Evolutionary conservation across 1,140 invertebrate genomes (phyloP), one percentile per base, ranked within the genome.

Genomic region (Ridgeia piscesae): DNA sequence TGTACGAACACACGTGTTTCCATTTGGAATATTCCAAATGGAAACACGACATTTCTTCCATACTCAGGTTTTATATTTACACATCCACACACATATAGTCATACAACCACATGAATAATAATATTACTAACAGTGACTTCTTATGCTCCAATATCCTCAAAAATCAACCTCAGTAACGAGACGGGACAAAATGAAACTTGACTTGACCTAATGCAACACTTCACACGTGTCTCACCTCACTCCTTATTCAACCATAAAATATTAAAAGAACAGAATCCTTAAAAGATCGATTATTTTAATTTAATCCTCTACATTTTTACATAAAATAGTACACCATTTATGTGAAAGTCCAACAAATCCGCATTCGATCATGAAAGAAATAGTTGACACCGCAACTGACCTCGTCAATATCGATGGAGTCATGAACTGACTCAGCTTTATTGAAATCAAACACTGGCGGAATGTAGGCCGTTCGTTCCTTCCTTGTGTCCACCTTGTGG

Each of bases 391-490:
- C 58, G 11, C 14, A 89, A 35, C 92, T 92, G 89, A 95, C 95
- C 93, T 95, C 94, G 94, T 95, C 95, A 91, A 94, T 93, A 94
- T 95, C 94, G 58, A 94, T 94, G 89, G 94, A 94, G 77, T 93
- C 94, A 77, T 94, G 93, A 48, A 93, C 93, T 58, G 94, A 89
- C 89, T 94, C 94, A 48, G 93, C 89, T 89, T 94, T 92, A 34
- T 95, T 94, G 94, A 95, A 95, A 92, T 95, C 95, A 94, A 94
- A 95, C 33, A 94, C 93, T 17, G 95, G 95, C 6, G 95, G 94
- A 31, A 94, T 93, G 93, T 95, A 95, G 11, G 92, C 35, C 8
- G 91, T 17, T 42, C 34, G 34, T 33, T 34, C 35, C 34, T 92
- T 35, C 31, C 33, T 35, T 31, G 35, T 34, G 11, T 92, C 91